phyloP scores from a whole-genome alignment of 1,140 invertebrate genomes.

The Saccostrea cuccullata region DNA sequence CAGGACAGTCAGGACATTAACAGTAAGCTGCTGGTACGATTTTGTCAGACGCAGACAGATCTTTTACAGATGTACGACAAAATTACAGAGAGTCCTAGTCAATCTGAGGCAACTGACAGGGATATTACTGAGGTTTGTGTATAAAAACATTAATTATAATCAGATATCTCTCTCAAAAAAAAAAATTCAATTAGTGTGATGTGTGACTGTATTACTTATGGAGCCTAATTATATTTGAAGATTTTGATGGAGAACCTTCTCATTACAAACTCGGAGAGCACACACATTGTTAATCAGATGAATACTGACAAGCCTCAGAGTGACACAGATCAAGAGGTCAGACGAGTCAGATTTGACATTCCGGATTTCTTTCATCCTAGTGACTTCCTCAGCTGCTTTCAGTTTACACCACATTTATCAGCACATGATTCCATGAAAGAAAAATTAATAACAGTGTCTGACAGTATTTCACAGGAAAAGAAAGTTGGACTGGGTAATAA shows the following conservation, averaged over 20 bases:
- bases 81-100: conserved; percentile 56
- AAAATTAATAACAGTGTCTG: conserved; percentile 59
- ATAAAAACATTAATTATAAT: neutral
- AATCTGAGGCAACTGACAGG: neutral
- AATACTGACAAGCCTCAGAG: conserved; percentile 40
- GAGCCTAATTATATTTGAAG: neutral
- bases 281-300: conserved; percentile 64
- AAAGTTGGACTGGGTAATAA: conserved; percentile 65
- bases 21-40: conserved; percentile 74
- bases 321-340: conserved; percentile 25
- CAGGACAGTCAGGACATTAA: conserved; percentile 71
- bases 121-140: neutral
- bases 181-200: neutral
- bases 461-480: conserved; percentile 68
- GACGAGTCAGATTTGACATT: conserved; percentile 64
- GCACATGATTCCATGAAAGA: conserved; percentile 57
- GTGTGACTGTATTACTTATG: neutral
- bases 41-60: conserved; percentile 72
- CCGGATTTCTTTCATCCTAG: conserved; percentile 54
- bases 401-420: conserved; percentile 63
- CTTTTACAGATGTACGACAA: conserved; percentile 72
- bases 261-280: conserved; percentile 66
- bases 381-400: conserved; percentile 72
- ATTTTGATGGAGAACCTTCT: conserved; percentile 46
- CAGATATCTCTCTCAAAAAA: neutral